Percentiles rank a stretch among this genome's conserved stretches.
Conservation (phyloP, 2,797 vertebrate species). For the Alca torda region DNA sequence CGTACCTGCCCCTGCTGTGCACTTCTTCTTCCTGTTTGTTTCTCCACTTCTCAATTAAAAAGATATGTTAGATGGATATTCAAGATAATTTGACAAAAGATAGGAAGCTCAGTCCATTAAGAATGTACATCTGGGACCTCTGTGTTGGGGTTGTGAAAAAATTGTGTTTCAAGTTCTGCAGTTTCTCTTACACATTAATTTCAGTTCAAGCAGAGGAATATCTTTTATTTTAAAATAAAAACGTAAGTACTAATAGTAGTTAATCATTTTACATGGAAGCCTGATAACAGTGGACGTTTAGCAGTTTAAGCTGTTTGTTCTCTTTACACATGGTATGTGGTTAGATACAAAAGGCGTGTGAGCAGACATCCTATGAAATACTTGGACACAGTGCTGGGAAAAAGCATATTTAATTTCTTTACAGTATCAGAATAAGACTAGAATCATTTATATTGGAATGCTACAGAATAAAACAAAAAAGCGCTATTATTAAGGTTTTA, state of each 20-base stretch:
- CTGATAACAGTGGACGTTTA: background rate
- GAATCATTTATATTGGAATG: background rate
- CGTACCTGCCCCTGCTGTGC: background rate
- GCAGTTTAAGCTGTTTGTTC: background rate
- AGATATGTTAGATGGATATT: background rate
- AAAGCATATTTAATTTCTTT: background rate
- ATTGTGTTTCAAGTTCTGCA: background rate
- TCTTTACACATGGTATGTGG: background rate
- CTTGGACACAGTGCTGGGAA: background rate
- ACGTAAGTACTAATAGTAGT: background rate
- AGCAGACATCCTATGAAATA: background rate
- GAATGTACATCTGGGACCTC: rapidly evolving
- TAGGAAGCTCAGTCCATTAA: background rate
- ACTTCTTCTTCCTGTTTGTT: background rate
- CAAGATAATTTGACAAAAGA: background rate
- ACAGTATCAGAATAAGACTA: background rate
- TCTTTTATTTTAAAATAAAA: background rate
- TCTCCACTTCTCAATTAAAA: background rate
- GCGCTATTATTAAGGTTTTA: background rate
- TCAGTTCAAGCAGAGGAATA: background rate
- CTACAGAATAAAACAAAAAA: background rate
- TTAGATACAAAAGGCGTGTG: background rate
- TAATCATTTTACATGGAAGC: background rate
- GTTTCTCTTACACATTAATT: background rate
- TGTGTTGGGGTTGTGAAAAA: background rate